A percentile compares a stretch with the other conserved stretches of the same genome.
Conservation (phyloP, 2,797 vertebrate genomes). For the Sebastes goodei region DNA sequence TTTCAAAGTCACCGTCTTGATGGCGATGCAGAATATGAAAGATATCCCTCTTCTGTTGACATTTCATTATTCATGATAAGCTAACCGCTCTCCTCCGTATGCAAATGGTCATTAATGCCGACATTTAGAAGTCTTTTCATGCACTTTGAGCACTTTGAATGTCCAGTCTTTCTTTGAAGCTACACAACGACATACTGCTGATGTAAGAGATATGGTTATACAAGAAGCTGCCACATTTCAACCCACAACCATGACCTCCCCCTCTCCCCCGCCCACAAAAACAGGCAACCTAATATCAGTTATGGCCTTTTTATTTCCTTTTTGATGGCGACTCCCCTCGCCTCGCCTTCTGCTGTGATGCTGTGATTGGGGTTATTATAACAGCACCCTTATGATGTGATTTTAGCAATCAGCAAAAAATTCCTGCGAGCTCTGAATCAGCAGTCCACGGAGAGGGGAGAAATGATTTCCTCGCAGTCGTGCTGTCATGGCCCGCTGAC, state of each 20-base stretch:
- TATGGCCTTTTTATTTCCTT: constrained; percentile 32
- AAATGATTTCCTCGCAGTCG: constrained; percentile 69
- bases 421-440: constrained; percentile 70
- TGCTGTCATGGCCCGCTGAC: constrained; percentile 73
- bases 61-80: constrained; percentile 68
- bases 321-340: constrained; percentile 7
- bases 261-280: neutral
- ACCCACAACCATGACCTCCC: neutral
- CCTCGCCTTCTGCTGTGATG: constrained; percentile 24
- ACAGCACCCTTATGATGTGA: constrained; percentile 48
- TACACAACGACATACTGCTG: neutral
- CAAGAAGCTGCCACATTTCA: neutral
- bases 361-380: constrained; percentile 64
- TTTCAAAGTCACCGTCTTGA: constrained; percentile 42
- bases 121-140: constrained; percentile 61
- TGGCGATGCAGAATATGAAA: constrained; percentile 24
- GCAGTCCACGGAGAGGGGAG: constrained; percentile 50
- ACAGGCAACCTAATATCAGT: constrained; percentile 24
- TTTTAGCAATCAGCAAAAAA: constrained; percentile 70
- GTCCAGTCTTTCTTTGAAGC: neutral
- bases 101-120: constrained; percentile 63
- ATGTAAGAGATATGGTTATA: neutral
- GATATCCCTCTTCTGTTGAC: constrained; percentile 57
- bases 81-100: constrained; percentile 37
- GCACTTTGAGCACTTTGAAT: constrained; percentile 28